Percentiles rank a stretch among this genome's conserved stretches.
phyloP scores from a whole-genome alignment of 2,888 invertebrate species.

The Nephrotoma appendiculata region DNA sequence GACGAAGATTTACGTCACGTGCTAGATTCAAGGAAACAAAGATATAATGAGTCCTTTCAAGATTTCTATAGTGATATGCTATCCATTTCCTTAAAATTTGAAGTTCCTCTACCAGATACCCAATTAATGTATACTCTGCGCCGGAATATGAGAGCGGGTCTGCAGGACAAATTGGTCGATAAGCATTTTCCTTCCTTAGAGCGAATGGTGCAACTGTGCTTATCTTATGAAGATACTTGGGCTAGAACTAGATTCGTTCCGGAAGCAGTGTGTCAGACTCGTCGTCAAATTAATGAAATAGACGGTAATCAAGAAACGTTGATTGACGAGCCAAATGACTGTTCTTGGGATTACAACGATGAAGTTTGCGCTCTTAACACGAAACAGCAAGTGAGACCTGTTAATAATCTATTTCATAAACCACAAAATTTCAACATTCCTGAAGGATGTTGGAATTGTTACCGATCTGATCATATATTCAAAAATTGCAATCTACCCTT shows the following conservation, averaged over 20 bases:
- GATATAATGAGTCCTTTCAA: neutral
- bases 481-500: neutral
- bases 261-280: no score
- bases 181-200: neutral
- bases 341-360: neutral
- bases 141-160: no score
- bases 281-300: no score
- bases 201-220: neutral
- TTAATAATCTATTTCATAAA: neutral
- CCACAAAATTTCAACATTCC: no score
- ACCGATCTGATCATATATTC: neutral
- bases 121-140: no score
- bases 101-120: no score
- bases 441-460: no score
- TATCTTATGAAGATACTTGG: neutral
- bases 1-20: neutral
- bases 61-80: neutral
- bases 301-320: no score
- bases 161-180: no score
- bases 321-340: no score
- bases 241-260: no score
- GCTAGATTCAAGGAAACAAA: neutral
- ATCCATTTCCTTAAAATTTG: no score
- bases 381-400: neutral
- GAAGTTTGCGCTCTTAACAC: neutral